Evolutionary conservation across 2,113 vertebrate species (phyloP).

Genomic region (Sinocyclocheilus maitianheensis): DNA sequence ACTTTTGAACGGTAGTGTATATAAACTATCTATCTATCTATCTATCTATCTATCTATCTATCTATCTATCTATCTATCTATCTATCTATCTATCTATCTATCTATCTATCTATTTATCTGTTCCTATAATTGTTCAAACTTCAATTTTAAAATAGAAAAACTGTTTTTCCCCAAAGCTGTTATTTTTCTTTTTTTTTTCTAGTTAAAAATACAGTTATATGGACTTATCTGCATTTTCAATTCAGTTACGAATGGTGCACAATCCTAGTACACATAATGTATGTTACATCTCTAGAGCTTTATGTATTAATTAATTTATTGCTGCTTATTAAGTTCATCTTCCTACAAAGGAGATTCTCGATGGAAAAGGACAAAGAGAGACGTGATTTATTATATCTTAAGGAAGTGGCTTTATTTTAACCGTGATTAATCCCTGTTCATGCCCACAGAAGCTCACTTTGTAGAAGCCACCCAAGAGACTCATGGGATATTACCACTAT

Average conservation of each 20-base stretch:
- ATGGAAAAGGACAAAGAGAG: slow-evolving; percentile 59
- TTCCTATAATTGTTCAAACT: no score
- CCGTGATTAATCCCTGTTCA: slow-evolving; percentile 55
- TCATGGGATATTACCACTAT: slow-evolving; percentile 60
- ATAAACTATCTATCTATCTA: no score
- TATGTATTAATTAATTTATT: not conserved
- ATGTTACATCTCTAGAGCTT: slow-evolving; percentile 13
- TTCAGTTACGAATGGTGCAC: not conserved
- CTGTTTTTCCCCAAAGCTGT: no score
- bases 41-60: no score
- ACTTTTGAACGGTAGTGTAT: no score
- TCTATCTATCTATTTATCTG: no score
- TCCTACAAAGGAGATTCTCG: slow-evolving; percentile 63
- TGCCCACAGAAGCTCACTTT: slow-evolving; percentile 46
- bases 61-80: no score
- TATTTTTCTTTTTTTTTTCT: no score
- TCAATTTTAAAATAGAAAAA: no score
- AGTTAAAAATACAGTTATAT: no score
- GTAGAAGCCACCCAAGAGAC: slow-evolving; percentile 54
- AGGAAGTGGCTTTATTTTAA: slow-evolving; percentile 59
- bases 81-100: no score
- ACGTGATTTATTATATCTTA: slow-evolving; percentile 10
- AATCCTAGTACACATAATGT: not conserved
- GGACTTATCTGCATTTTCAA: not conserved
- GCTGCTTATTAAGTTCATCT: slow-evolving; percentile 51